Evolutionary conservation across 1,140 invertebrate genomes (phyloP), one percentile per base, ranked within the genome.

Genomic region (Zaprionus africanus): DNA sequence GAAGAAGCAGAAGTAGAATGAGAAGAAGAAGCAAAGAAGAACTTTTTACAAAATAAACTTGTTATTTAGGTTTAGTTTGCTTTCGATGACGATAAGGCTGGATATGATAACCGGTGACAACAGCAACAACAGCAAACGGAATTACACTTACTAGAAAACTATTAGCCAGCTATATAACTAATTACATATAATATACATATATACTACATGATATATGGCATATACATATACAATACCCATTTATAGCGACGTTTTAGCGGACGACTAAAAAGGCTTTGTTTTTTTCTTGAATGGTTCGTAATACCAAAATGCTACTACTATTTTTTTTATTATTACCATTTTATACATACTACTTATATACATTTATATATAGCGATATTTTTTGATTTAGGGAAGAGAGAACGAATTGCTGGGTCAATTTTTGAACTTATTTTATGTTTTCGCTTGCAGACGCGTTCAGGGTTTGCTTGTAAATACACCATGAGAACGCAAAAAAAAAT

Each of bases 61-160:
- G 73, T 76, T 76, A 76, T 76, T 76, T 76, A 76, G 73, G 73
- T 76, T 76, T 76, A 76, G 60, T 70, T 76, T 58, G 60, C 38
- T 62, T 75, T 66, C 54, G 38, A 43, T 31, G 58, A 54, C 60
- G 22, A 51, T 46, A 51, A 13, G 46, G 46, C 46, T 51, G 13
- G 17, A 63, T 34, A 51, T 13, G 31, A 51, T 13, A 63, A 63
- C 12, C 12, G n/a, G 41, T 36, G 31, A 57, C 24, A 66, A 41
- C n/a, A 60, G 36, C 5, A 36, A 56, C 17, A 43, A 54, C 34
- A 31, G 49, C 26, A 43, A 59, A 60, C 41, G 19, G 65, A 69
- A 61, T 28, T 60, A 79, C 59, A 53, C 26, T 73, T 66, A 64
- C 58, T 76, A 79, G 46, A 46, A 69, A 79, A 73, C 67, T 58